Evolutionary conservation across 1,140 invertebrate genomes (phyloP).

Genomic region (Sinonovacula constricta): DNA sequence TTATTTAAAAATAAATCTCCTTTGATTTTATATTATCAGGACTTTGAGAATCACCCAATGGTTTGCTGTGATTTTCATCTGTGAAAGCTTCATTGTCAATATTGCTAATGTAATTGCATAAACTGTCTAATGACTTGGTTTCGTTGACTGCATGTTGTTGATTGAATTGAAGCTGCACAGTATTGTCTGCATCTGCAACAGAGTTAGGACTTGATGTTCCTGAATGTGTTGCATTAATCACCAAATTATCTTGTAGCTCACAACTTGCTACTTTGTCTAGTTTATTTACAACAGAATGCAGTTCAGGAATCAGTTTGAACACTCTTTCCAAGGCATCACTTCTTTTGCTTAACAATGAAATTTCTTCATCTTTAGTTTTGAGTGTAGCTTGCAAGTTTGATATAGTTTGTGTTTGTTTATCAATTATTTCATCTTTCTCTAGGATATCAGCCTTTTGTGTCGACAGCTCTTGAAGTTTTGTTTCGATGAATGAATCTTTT

Average conservation of each 20-base stretch:
- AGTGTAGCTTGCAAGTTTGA: constrained; percentile 46
- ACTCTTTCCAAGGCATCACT: constrained; percentile 3
- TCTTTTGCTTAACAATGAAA: constrained; percentile 1
- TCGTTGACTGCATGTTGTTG: neutral
- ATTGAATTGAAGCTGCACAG: neutral
- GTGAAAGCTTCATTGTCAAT: neutral
- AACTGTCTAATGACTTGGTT: neutral
- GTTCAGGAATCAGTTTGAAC: constrained; percentile 5
- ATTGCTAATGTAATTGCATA: neutral
- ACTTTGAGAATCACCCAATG: neutral
- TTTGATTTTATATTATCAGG: neutral
- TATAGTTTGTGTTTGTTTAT: constrained; percentile 50
- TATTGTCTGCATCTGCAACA: neutral
- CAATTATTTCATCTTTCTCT: neutral
- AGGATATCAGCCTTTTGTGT: constrained; percentile 6
- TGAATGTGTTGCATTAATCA: neutral
- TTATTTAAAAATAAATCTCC: neutral
- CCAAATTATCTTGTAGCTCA: neutral
- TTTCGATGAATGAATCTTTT: constrained; percentile 62
- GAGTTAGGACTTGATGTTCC: neutral
- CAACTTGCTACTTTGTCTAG: neutral
- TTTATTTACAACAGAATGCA: constrained; percentile 13
- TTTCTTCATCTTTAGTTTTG: constrained; percentile 35
- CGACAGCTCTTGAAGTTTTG: constrained; percentile 49
- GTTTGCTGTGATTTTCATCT: neutral